Evolutionary conservation across 2,797 vertebrate species (phyloP).

Genomic region (Lateolabrax maculatus): DNA sequence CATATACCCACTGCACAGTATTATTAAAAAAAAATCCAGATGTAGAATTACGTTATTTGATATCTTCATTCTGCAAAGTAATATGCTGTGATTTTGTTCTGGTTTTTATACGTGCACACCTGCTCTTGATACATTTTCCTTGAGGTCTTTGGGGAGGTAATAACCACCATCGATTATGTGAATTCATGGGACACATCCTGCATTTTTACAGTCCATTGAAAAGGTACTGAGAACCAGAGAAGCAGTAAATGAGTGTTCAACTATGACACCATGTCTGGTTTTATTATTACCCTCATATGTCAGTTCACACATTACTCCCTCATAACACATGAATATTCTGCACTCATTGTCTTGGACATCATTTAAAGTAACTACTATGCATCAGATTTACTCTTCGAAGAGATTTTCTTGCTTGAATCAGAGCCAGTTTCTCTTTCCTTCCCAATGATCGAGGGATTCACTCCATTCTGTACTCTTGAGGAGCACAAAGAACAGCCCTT

Average conservation of each 20-base stretch:
- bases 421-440: slow-evolving; percentile 43
- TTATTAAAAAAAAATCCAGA: slow-evolving; percentile 62
- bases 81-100: slow-evolving; percentile 49
- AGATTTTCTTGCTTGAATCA: slow-evolving; percentile 41
- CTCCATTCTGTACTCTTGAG: slow-evolving; percentile 42
- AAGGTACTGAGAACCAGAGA: slow-evolving; percentile 62
- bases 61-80: slow-evolving; percentile 63
- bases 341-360: slow-evolving; percentile 50
- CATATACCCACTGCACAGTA: slow-evolving; percentile 63
- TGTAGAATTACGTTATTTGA: slow-evolving; percentile 70
- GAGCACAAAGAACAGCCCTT: slow-evolving; percentile 32
- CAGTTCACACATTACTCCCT: slow-evolving; percentile 66
- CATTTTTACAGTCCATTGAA: slow-evolving; percentile 74
- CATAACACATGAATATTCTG: slow-evolving; percentile 46
- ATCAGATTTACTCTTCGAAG: slow-evolving; percentile 32
- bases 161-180: slow-evolving; percentile 71
- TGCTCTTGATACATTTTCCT: slow-evolving; percentile 71
- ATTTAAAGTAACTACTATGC: slow-evolving; percentile 43
- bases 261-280: slow-evolving; percentile 77
- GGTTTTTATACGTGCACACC: slow-evolving; percentile 73
- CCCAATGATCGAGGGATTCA: slow-evolving; percentile 50
- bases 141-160: slow-evolving; percentile 71
- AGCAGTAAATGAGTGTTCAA: slow-evolving; percentile 70
- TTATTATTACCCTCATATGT: slow-evolving; percentile 76
- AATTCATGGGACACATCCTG: slow-evolving; percentile 69